Conservation (phyloP, 2,888 invertebrate species). For the Nemoura dubitans region DNA sequence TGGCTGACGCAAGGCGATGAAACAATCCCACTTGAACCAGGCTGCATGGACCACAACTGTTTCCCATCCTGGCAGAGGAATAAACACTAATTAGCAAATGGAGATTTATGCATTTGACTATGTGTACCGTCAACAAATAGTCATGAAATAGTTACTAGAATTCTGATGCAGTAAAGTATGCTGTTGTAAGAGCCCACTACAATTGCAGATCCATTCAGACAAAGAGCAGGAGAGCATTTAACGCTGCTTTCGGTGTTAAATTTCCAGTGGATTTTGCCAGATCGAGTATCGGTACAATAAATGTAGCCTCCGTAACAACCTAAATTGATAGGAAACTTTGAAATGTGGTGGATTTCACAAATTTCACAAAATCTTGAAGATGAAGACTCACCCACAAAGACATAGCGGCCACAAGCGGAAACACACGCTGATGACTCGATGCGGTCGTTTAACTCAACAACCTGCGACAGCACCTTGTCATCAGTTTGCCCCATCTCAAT, state of each 20-base stretch:
- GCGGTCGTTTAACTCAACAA: conserved; percentile 69
- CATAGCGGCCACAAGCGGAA: conserved; percentile 60
- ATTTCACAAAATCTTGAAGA: not conserved
- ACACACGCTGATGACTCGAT: conserved; percentile 73
- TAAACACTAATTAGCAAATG: not conserved
- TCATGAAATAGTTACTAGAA: conserved; percentile 61
- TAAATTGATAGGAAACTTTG: conserved; percentile 53
- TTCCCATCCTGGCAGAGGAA: conserved; percentile 49
- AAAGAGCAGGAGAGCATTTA: conserved; percentile 69
- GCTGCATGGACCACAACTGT: conserved; percentile 54
- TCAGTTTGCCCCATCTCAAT: conserved; percentile 62
- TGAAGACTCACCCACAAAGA: conserved; percentile 71
- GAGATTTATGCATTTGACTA: not conserved
- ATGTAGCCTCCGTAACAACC: conserved; percentile 78
- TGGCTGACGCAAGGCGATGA: conserved; percentile 45
- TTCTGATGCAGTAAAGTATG: conserved; percentile 67
- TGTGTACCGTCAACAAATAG: not conserved
- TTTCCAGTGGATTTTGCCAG: conserved; percentile 69
- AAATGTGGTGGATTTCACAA: conserved; percentile 41
- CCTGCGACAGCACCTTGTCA: conserved; percentile 63
- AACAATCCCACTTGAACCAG: conserved; percentile 43
- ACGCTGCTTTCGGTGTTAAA: conserved; percentile 69
- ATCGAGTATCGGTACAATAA: conserved; percentile 69
- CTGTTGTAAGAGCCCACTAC: conserved; percentile 80
- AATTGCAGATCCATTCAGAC: conserved; percentile 60